Conservation (phyloP, 2,888 invertebrate genomes). For the Nomada hirtipes region DNA sequence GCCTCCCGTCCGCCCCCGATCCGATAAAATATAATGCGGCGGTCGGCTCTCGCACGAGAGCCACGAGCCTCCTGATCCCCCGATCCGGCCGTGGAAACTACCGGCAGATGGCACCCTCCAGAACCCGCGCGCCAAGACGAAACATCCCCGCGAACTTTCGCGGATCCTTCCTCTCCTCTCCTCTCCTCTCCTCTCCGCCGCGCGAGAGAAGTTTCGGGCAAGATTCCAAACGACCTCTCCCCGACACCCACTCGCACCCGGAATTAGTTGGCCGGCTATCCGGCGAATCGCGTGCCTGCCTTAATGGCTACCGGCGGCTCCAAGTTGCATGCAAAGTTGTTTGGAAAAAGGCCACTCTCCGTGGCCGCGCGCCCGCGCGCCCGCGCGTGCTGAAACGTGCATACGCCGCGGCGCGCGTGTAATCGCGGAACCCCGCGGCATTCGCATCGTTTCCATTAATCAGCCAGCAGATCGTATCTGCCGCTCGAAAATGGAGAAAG, state of each 20-base stretch:
- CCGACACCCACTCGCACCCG: conserved; percentile 66
- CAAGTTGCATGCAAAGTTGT: conserved; percentile 69
- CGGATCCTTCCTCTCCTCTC: too few relatives aligned
- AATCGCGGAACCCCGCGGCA: conserved; percentile 62
- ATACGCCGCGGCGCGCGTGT: conserved; percentile 23
- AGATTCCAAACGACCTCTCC: conserved; percentile 60
- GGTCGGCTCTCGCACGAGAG: conserved; percentile 34
- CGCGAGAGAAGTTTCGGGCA: conserved; percentile 56
- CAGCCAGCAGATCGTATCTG: conserved; percentile 66
- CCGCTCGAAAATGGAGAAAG: conserved; percentile 7
- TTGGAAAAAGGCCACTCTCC: conserved; percentile 60
- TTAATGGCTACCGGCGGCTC: conserved; percentile 67
- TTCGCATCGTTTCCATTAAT: conserved; percentile 70
- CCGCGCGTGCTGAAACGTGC: conserved; percentile 16
- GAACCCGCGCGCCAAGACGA: neutral
- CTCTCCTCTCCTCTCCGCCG: too few relatives aligned
- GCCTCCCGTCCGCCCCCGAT: neutral
- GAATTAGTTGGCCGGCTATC: conserved; percentile 67
- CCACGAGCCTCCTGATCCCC: conserved; percentile 48
- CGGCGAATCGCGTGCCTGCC: conserved; percentile 69
- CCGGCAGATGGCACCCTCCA: neutral
- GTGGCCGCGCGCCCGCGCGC: conserved; percentile 21
- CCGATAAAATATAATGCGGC: conserved; percentile 73
- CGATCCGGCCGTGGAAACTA: conserved; percentile 7
- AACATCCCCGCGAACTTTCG: neutral